A percentile compares a stretch with the other conserved stretches of the same genome.
These are phyloP conservation scores for Oreochromis grahami DNA, from an alignment of 2,797 vertebrate genomes.

Conservation along the genomic window DNA sequence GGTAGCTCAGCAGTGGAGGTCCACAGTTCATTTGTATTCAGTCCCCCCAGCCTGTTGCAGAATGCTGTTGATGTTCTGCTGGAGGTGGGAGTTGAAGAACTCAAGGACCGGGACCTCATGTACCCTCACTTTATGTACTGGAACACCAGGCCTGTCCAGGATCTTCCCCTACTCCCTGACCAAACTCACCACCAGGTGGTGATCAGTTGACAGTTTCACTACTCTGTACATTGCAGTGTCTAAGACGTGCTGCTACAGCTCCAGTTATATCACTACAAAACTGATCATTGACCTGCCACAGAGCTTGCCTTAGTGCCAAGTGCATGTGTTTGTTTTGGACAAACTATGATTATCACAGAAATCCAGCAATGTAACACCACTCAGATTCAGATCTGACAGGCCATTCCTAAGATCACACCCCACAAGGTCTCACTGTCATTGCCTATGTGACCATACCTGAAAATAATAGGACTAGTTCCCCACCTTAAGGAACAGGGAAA, in stretches of 20 bases:
- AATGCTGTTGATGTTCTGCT: neutral
- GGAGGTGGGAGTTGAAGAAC: neutral
- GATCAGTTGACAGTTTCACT: neutral
- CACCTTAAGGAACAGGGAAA: neutral
- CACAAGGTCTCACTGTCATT: neutral
- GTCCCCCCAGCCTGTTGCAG: rapidly evolving
- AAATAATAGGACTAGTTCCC: neutral
- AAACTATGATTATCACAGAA: neutral
- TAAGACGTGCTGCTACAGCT: neutral
- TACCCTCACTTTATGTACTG: neutral
- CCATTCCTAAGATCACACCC: neutral
- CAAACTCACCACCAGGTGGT: neutral
- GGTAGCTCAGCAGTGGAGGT: neutral
- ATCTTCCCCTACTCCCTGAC: neutral
- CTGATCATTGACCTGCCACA: neutral
- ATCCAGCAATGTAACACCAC: neutral
- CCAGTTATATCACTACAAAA: rapidly evolving
- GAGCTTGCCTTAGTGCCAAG: neutral
- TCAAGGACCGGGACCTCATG: neutral
- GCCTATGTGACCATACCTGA: neutral
- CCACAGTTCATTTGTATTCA: neutral
- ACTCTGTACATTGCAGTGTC: neutral
- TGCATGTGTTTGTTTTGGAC: neutral
- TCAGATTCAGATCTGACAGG: neutral
- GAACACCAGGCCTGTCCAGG: neutral